Evolutionary conservation across 2,113 vertebrate genomes (phyloP).

Genomic region (Notarius quadriscutis): DNA sequence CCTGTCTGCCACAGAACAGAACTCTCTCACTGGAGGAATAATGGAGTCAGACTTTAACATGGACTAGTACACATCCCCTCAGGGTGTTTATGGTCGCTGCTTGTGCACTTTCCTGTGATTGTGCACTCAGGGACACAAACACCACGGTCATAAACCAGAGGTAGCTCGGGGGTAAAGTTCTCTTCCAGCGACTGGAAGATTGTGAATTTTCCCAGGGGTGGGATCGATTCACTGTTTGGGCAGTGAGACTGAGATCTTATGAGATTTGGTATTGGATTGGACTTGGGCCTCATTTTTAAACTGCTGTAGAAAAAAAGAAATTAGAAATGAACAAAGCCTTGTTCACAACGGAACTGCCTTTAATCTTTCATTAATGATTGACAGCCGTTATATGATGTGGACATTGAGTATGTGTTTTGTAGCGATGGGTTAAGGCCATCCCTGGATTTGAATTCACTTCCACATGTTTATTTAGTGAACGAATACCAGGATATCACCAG

Average conservation of each 20-base stretch:
- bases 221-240: background rate
- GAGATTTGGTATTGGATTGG: background rate
- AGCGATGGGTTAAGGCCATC: background rate
- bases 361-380: constrained; percentile 12
- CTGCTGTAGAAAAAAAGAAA: background rate
- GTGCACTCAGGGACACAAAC: background rate
- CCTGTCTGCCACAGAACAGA: background rate
- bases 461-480: background rate
- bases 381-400: background rate
- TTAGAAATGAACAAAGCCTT: background rate
- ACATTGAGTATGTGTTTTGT: background rate
- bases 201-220: background rate
- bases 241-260: background rate
- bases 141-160: background rate
- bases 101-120: background rate
- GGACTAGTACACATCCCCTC: background rate
- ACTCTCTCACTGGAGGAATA: background rate
- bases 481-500: background rate
- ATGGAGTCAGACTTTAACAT: background rate
- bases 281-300: background rate
- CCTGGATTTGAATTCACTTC: background rate
- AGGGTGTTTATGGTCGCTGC: background rate
- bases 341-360: background rate
- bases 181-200: background rate
- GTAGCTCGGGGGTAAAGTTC: background rate